A percentile compares a stretch with the other conserved stretches of the same genome.
These are phyloP conservation scores for Mohoua ochrocephala DNA, from an alignment of 2,113 vertebrate genomes.

Conservation along the genomic window DNA sequence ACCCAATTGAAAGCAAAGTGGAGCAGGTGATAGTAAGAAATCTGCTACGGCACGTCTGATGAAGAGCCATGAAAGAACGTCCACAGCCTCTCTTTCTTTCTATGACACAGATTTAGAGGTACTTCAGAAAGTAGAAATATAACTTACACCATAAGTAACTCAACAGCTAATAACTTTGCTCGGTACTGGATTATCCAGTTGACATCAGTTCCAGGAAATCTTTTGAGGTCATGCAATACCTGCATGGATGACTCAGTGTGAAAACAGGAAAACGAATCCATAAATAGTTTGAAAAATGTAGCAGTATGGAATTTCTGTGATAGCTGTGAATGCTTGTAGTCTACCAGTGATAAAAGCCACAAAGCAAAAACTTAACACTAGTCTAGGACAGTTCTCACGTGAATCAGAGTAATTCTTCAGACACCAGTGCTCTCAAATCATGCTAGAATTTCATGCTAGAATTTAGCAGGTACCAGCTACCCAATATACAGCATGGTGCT, in stretches of 20 bases:
- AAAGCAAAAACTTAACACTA: background rate
- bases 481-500: background rate
- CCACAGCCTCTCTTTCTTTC: background rate
- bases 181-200: background rate
- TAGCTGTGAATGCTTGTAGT: background rate
- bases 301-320: background rate
- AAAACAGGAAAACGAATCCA: background rate
- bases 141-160: background rate
- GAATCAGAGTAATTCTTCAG: background rate
- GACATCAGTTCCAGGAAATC: background rate
- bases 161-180: background rate
- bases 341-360: background rate
- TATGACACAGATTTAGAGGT: background rate
- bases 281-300: background rate
- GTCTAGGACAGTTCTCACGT: background rate
- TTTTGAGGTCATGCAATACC: background rate
- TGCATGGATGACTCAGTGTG: background rate
- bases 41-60: background rate
- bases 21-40: constrained; percentile 19
- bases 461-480: background rate
- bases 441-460: background rate
- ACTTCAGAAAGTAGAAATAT: background rate
- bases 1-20: background rate
- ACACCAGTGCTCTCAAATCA: background rate
- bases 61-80: background rate